Conservation (phyloP, 2,113 vertebrate genomes). For the Gorsachius goisagi region DNA sequence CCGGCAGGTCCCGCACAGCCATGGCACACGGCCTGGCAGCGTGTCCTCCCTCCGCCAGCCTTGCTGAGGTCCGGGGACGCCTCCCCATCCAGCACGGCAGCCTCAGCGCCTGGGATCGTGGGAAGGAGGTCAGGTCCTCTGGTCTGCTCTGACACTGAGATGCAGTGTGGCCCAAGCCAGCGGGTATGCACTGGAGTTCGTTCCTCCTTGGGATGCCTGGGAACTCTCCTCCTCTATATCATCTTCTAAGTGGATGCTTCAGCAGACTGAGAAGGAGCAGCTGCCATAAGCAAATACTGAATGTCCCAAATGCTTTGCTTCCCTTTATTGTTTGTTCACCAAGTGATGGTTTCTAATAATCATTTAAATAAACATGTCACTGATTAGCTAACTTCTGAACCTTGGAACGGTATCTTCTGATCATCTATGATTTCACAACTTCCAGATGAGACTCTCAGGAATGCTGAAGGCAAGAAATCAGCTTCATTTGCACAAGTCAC, state of each 20-base stretch:
- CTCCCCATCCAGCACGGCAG: fast-evolving
- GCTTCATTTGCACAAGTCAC: not conserved
- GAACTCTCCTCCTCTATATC: not conserved
- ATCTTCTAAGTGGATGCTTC: not conserved
- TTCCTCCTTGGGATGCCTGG: not conserved
- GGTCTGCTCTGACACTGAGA: not conserved
- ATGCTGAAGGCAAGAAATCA: not conserved
- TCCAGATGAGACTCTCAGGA: not conserved
- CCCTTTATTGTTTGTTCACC: not conserved
- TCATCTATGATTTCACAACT: not conserved
- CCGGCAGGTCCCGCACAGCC: not conserved
- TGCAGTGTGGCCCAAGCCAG: not conserved
- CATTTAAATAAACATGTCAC: not conserved
- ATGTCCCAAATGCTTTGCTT: not conserved
- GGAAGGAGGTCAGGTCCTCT: not conserved
- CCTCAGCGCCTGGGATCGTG: fast-evolving
- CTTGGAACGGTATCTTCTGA: not conserved
- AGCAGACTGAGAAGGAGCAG: not conserved
- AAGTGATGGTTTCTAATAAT: not conserved
- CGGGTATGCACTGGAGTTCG: not conserved
- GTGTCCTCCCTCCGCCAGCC: fast-evolving
- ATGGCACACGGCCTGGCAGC: not conserved
- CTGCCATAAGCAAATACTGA: not conserved
- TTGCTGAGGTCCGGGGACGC: fast-evolving
- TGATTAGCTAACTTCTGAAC: not conserved